Base-by-base conservation (phyloP, 2,797 vertebrate species). In the Carduelis carduelis region DNA sequence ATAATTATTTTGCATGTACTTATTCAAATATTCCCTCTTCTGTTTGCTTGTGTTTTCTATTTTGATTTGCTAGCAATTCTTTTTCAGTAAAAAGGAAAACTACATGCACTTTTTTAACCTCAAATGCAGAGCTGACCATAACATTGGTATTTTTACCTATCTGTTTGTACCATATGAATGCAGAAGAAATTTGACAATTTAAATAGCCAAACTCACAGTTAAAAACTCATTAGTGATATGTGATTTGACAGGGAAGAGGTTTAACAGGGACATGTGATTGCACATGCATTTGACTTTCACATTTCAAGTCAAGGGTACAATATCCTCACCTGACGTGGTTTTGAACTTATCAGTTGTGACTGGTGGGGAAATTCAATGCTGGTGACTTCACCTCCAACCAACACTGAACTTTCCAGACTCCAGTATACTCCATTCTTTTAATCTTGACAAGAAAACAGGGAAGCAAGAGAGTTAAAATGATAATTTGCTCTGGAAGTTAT, bases 1-100 rank as follows among this genome's bases (percentile, higher is more conserved):
- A 66, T 71, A 66, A 93, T 92, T 94, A 93, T 93, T 97, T 96
- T 89, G 46, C 57, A 56, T 83, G 21, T 43, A 85, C 69, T 85
- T 69, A 56, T 83, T 92, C 57, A 85, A 92, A 80, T 81, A 89
- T 72, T 95, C 44, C 28, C 68, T 49, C 35, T 94, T 77, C 60
- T 91, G 11, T 65, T 89, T 74, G 19, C n/a, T 64, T 92, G 9
- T 83, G 21, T 34, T 76, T 70, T 46, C 21, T 57, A 81, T 83
- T 69, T 86, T 60, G 6, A 70, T 65, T 91, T 59, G 59, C 6
- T 74, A 96, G 13, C 35, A 75, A 18, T 65, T 72, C 32, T 78
- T 88, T 92, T 93, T 34, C 24, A 57, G 8, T 61, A 55, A 76
- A 85, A 86, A 82, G 16, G 11, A 63, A 65, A 80, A 44, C 26